These are phyloP conservation scores for Pseudomugil tenellus DNA, from an alignment of 2,797 vertebrate species.

Conservation along the genomic window DNA sequence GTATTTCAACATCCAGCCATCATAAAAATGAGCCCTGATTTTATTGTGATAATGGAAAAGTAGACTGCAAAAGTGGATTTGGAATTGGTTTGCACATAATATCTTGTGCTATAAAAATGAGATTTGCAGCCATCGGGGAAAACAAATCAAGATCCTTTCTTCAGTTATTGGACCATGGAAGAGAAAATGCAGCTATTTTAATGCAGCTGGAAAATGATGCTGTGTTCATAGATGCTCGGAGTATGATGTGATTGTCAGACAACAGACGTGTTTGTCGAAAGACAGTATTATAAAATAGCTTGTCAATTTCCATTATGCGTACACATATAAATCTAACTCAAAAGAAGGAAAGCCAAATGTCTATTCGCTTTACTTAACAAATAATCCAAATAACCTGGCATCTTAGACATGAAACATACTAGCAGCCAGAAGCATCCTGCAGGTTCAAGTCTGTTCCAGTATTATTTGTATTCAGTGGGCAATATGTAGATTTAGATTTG, in stretches of 20 bases:
- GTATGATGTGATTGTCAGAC: slow-evolving; percentile 47
- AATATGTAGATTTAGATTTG: slow-evolving; percentile 77
- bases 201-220: slow-evolving; percentile 72
- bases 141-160: slow-evolving; percentile 81
- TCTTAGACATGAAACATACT: slow-evolving; percentile 46
- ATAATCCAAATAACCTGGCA: slow-evolving; percentile 30
- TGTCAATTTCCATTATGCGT: slow-evolving; percentile 1
- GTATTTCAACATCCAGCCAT: slow-evolving; percentile 76
- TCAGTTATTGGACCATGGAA: slow-evolving; percentile 79
- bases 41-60: slow-evolving; percentile 83
- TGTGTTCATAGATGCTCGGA: slow-evolving; percentile 52
- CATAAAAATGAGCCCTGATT: slow-evolving; percentile 77
- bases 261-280: slow-evolving; percentile 44
- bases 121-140: slow-evolving; percentile 79
- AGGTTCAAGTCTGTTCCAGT: slow-evolving; percentile 55
- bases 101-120: slow-evolving; percentile 78
- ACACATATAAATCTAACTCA: slow-evolving; percentile 6
- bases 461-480: slow-evolving; percentile 71
- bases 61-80: slow-evolving; percentile 81
- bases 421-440: slow-evolving; percentile 43
- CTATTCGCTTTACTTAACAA: background rate
- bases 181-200: slow-evolving; percentile 81
- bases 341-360: background rate
- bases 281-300: slow-evolving; percentile 18
- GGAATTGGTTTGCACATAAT: slow-evolving; percentile 81